Evolutionary conservation across 2,888 invertebrate genomes (phyloP), one percentile per base, ranked within the genome.

Genomic region (Trichogramma dendrolimi): DNA sequence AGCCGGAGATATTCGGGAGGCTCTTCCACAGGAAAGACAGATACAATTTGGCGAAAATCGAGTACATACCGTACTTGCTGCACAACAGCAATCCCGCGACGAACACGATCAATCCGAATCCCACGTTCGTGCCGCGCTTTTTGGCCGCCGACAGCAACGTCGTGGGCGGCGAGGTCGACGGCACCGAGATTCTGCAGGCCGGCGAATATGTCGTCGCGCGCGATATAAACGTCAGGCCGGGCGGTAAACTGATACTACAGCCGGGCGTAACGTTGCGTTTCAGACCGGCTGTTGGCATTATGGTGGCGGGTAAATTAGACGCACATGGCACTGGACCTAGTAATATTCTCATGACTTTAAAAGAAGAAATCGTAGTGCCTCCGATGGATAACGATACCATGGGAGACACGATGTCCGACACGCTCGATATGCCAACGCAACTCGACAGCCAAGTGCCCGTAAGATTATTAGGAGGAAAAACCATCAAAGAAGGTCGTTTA

Each of bases 161-260:
- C 50, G 88, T 95, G 10, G 95, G 95, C 0, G 96, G 96, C 14
- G 94, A 96, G 79, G 92, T 97, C 0, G 95, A 94, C 77, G 96
- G 96, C 0, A 88, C 90, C 72, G 93, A 94, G 81, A 86, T 85
- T 69, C 81, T 94, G 47, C 83, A 84, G n/a, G 81, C 88, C 59
- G 95, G 94, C 10, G 91, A 92, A 70, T 99, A 98, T 75, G 85
- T 87, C 6, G 98, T 99, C 0, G 90, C 91, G 63, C 87, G 93
- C 72, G 99, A 99, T 76, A 96, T 99, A 53, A 96, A 93, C 75
- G 89, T 98, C 44, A 81, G 94, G 41, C 95, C 96, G 0, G 94
- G 94, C n/a, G 96, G 96, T 5, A 90, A 90, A 77, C 81, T 99
- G 49, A 89, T 90, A 10, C 82, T 99, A 4, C 89, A 92, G 63